A percentile compares a stretch with the other conserved stretches of the same genome.
These are phyloP conservation scores for Muntiacus reevesi DNA, from an alignment of 2,113 vertebrate species.

Conservation along the genomic window DNA sequence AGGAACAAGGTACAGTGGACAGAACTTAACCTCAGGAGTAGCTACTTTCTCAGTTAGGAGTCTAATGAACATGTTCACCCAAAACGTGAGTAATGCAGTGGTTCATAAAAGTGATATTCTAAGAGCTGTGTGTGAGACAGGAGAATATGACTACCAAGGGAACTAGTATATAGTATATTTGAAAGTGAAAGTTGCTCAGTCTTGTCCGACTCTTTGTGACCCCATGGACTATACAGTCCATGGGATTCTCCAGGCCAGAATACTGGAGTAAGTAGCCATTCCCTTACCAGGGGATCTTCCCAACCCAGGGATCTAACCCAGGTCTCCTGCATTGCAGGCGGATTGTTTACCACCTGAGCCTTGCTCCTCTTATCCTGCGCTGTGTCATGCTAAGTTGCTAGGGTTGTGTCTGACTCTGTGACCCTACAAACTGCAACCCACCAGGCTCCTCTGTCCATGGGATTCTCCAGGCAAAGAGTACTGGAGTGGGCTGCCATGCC, in stretches of 20 bases:
- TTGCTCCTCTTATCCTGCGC: background rate
- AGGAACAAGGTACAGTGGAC: background rate
- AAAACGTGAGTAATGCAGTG: background rate
- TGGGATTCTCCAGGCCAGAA: background rate
- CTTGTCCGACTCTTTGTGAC: background rate
- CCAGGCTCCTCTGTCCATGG: background rate
- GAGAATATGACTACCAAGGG: background rate
- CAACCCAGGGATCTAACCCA: background rate
- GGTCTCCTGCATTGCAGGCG: background rate
- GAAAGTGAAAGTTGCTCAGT: background rate
- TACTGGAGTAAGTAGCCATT: background rate
- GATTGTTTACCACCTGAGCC: background rate
- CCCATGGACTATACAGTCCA: background rate
- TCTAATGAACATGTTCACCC: background rate
- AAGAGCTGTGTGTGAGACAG: background rate
- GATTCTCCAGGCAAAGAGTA: background rate
- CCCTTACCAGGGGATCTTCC: background rate
- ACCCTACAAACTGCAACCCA: background rate
- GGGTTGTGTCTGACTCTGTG: background rate
- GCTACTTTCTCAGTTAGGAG: background rate
- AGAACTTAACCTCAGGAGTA: background rate
- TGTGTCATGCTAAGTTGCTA: background rate
- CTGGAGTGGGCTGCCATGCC: background rate
- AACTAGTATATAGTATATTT: background rate
- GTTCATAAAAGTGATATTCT: constrained; percentile 8